Evolutionary conservation across 2,888 invertebrate genomes (phyloP).

Genomic region (Rotaria macrura): DNA sequence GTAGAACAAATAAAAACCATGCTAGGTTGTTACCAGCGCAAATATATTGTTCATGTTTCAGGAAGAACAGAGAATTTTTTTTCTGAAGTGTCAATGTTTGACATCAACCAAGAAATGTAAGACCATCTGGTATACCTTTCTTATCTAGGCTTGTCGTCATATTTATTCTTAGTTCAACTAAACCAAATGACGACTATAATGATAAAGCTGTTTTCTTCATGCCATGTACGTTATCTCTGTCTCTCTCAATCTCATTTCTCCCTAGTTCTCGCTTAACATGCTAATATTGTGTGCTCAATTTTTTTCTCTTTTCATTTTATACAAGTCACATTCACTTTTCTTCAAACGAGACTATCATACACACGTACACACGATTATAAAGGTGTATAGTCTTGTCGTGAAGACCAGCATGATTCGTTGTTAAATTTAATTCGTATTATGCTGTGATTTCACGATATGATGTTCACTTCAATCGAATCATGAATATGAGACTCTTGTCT

Average conservation of each 20-base stretch:
- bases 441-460: conserved; percentile 16
- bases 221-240: not conserved
- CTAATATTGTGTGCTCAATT: not conserved
- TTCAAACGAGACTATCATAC: not conserved
- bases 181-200: not conserved
- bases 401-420: conserved; percentile 21
- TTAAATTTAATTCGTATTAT: not conserved
- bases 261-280: not conserved
- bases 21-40: not conserved
- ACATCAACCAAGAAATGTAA: not conserved
- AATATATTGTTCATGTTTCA: not conserved
- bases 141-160: not conserved
- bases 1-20: not conserved
- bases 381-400: not conserved
- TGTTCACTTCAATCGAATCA: not conserved
- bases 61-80: not conserved
- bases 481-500: not conserved
- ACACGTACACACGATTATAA: not conserved
- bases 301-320: not conserved
- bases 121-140: not conserved
- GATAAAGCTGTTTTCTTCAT: not conserved
- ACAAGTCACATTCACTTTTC: not conserved
- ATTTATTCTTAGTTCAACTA: not conserved
- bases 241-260: too few relatives aligned
- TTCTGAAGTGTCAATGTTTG: not conserved